A percentile compares a stretch with the other conserved stretches of the same genome.
phyloP scores from a whole-genome alignment of 2,888 invertebrate species.

The Lapara coniferarum region DNA sequence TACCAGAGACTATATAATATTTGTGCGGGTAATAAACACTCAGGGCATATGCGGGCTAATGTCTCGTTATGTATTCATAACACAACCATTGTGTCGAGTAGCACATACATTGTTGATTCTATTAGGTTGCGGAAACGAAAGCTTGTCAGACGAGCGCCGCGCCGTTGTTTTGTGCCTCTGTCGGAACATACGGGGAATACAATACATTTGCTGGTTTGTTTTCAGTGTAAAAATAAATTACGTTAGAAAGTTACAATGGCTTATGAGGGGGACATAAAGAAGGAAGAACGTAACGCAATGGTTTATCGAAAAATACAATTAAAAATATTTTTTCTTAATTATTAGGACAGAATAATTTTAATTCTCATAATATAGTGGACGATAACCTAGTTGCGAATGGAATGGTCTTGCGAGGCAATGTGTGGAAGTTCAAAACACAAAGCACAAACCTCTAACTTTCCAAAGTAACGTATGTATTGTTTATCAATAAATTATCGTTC shows the following conservation, averaged over 20 bases:
- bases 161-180: slow-evolving; percentile 54
- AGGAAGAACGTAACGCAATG: not conserved
- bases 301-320: not conserved
- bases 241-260: not conserved
- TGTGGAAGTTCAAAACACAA: no score
- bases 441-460: no score
- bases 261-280: not conserved
- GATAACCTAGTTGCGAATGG: no score
- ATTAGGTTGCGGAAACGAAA: slow-evolving; percentile 71
- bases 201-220: slow-evolving; percentile 34
- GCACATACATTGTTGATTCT: slow-evolving; percentile 69
- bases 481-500: no score
- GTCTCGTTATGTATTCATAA: slow-evolving; percentile 76
- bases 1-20: slow-evolving; percentile 56
- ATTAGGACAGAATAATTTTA: no score
- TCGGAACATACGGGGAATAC: slow-evolving; percentile 46
- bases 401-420: no score
- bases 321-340: no score
- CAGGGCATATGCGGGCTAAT: slow-evolving; percentile 69
- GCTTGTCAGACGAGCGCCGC: slow-evolving; percentile 58
- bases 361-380: no score
- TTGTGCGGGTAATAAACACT: slow-evolving; percentile 70
- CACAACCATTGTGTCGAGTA: slow-evolving; percentile 69
- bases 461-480: no score
- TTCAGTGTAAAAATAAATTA: slow-evolving; percentile 7